Evolutionary conservation across 1,140 invertebrate species (phyloP), one percentile per base, ranked within the genome.

Genomic region (Orussus abietinus): DNA sequence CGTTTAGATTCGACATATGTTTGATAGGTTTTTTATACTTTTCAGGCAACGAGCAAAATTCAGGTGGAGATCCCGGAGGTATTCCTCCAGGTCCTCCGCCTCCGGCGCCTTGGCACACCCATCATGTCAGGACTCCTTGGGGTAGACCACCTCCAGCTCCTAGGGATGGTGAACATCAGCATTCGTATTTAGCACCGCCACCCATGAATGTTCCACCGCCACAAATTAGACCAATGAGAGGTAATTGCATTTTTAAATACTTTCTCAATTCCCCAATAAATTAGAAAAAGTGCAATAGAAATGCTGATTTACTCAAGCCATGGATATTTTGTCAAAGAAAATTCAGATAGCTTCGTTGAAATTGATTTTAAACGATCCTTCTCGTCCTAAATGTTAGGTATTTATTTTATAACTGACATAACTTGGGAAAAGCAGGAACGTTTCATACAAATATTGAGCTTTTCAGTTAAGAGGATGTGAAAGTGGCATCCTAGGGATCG

Each of bases 201-300:
- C 68, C 66, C 1, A 59, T 56, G 26, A 72, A 68, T 19, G 60
- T 70, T 49, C 66, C 68, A 39, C 68, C 68, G n/a, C 69, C 69
- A 11, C 68, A 71, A 38, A 57, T 71, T 35, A 62, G 69, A 47
- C 53, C 68, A 29, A 52, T 61, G 25, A 57, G 65, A 57, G 66
- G 69, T 69, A 59, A 45, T 41, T 36, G 44, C 26, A 17, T 32
- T 51, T 32, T 17, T 38, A 51, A 38, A 42, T 30, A n/a, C n/a
- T n/a, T n/a, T n/a, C n/a, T n/a, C n/a, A n/a, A n/a, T n/a, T n/a
- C n/a, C n/a, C n/a, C n/a, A 33, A 48, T 39, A 39, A 44, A 48
- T 25, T 35, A 6, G 43, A 36, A 48, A 34, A 26, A 42, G 41
- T 49, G 33, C 7, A 45, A 6, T 15, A 37, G n/a, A n/a, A n/a